Conservation (phyloP, 1,140 invertebrate species). For the Ceratina calcarata region DNA sequence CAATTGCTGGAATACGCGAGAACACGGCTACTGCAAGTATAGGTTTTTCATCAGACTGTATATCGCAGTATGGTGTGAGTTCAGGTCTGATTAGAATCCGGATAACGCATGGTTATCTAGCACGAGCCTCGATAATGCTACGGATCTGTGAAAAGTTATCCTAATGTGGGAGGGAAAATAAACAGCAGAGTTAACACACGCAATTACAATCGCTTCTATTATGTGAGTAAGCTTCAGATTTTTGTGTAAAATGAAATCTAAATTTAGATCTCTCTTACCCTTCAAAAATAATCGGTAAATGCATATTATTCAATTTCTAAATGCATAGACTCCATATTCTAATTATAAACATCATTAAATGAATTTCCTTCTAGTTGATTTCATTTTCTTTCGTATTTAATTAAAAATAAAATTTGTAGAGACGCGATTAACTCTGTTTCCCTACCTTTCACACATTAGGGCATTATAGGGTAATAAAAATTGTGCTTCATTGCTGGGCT, state of each 20-base stretch:
- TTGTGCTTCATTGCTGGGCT: not conserved
- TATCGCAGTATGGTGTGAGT: constrained; percentile 48
- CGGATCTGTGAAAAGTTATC: constrained; percentile 32
- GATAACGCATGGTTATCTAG: constrained; percentile 28
- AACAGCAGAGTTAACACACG: constrained; percentile 4
- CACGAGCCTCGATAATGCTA: constrained; percentile 23
- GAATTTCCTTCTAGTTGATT: not conserved
- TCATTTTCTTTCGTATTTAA: not conserved
- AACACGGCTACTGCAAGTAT: constrained; percentile 31
- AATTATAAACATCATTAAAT: too few relatives aligned
- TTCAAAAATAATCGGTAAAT: too few relatives aligned
- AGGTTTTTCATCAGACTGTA: constrained; percentile 38
- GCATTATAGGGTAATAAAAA: not conserved
- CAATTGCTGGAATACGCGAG: not conserved
- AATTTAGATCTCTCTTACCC: too few relatives aligned
- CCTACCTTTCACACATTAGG: not conserved
- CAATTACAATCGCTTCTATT: not conserved
- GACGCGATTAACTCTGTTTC: not conserved
- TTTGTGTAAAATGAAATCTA: too few relatives aligned
- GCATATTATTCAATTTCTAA: too few relatives aligned
- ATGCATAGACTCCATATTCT: too few relatives aligned
- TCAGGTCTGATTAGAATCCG: constrained; percentile 41
- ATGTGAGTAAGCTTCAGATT: not conserved
- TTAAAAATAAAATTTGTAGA: not conserved
- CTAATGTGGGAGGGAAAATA: not conserved